These are phyloP conservation scores for Sarcophaga variegata DNA, from an alignment of 2,888 invertebrate species.

Conservation along the genomic window DNA sequence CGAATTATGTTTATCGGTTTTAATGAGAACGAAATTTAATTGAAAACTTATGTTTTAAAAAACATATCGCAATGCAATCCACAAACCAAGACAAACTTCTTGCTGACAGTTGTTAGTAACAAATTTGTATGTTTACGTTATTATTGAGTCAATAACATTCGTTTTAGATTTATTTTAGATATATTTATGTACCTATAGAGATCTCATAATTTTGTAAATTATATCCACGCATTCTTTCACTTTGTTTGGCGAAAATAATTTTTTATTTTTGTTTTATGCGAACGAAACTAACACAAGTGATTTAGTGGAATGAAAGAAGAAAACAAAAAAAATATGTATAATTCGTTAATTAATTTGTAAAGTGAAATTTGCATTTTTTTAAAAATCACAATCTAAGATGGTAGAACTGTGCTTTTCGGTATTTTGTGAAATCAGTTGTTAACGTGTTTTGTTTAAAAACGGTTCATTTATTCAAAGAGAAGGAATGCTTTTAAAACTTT, in stretches of 20 bases:
- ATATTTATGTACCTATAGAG: too few species aligned
- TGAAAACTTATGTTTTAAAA: too few species aligned
- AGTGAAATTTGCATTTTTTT: conserved; percentile 54
- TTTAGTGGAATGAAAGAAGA: conserved; percentile 22
- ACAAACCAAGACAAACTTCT: too few species aligned
- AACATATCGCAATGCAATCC: too few species aligned
- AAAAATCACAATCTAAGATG: conserved; percentile 12
- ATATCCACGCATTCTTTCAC: conserved; percentile 43
- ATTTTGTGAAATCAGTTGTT: conserved; percentile 48
- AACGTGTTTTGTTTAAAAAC: conserved; percentile 39
- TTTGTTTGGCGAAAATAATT: conserved; percentile 27
- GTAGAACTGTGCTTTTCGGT: conserved; percentile 33
- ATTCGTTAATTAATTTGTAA: conserved; percentile 28
- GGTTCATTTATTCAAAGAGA: conserved; percentile 31
- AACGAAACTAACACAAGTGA: not conserved
- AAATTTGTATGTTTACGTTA: too few species aligned
- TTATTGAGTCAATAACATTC: too few species aligned
- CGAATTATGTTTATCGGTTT: too few species aligned
- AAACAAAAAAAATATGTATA: conserved; percentile 7
- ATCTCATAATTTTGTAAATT: conserved; percentile 25
- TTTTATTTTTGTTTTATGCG: not conserved
- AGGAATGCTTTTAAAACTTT: conserved; percentile 27
- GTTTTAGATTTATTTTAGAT: too few species aligned
- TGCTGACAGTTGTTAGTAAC: too few species aligned
- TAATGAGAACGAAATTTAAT: too few species aligned